Base-by-base conservation (phyloP, 2,113 vertebrate species). In the Heteronetta atricapilla region DNA sequence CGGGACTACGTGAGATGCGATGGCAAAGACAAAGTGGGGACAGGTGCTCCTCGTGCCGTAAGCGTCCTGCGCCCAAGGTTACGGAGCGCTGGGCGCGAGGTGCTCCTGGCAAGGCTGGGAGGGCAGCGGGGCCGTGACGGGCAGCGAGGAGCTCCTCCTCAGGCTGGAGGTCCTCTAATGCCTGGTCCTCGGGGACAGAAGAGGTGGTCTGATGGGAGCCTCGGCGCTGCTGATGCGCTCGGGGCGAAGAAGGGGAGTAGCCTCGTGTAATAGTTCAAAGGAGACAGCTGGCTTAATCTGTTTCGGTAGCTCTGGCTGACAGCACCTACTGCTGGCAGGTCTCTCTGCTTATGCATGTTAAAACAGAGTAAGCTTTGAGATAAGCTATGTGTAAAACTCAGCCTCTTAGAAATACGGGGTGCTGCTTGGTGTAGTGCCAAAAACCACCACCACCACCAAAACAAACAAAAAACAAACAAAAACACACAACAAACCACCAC, bases 151-250 rank as follows among this genome's bases (percentile, higher is more conserved):
- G 8, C 88, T 53, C n/a, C 56, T 60, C 46, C 0, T 4, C n/a
- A 23, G 75, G 19, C 34, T 11, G 8, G 53, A 26, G 52, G 11
- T 28, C 69, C 46, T 25, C 19, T 33, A 23, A 17, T 18, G 8
- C 0, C 0, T 33, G 31, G 14, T 63, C 63, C 50, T 40, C 4
- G 0, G 23, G 16, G 46, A 60, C 38, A 15, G 66, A 19, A 58
- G 86, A 33, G 17, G 20, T 59, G 63, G 6, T 48, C 20, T 80
- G 16, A 33, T 55, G 17, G 72, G 22, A 79, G 28, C 22, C n/a
- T 44, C 28, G 16, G 13, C 8, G 44, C 31, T 36, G 34, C 10
- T 64, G 42, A 21, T 21, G 33, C 64, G 22, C 13, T 7, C 1
- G 1, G 16, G 59, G 53, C 9, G 26, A 4, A n/a, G 73, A 31